Base-by-base conservation (phyloP, 2,113 vertebrate species). In the Ploceus nigricollis region DNA sequence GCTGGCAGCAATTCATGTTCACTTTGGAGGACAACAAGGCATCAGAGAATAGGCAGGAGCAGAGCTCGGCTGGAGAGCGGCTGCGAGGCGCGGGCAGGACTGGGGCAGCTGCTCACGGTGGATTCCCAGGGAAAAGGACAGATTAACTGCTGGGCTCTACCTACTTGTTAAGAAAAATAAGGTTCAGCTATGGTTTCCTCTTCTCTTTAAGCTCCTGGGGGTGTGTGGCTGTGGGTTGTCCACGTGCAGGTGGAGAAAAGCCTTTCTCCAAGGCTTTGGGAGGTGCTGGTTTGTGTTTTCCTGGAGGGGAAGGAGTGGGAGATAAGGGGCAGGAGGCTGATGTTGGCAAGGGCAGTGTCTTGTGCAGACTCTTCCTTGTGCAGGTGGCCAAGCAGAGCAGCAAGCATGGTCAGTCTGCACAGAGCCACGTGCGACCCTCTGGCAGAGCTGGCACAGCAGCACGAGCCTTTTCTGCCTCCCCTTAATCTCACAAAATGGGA, bases 1-100 rank as follows among this genome's bases (percentile, higher is more conserved):
- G 93, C 91, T 92, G 96, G 94, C 94, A 96, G 96, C 76, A 60
- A 96, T 72, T 95, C 89, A 48, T 94, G 94, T 96, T 96, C 93
- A 23, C 94, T 96, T 82, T 68, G 71, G 91, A 75, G 94, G 93
- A 82, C 91, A 82, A 85, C 79, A 72, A 68, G 96, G 79, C 94
- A 53, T 65, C 7, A 0, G 94, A 95, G 92, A 91, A 94, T 27
- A 90, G 94, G 71, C 78, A 61, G 95, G 90, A 95, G 92, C 37
- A 2, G 86, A 44, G 91, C 70, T 44, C 1, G 16, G 87, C 89
- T 47, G 48, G 9, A 44, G 78, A 75, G 82, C 4, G 5, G 65
- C 93, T 15, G 71, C 20, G 7, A 81, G 72, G 69, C 35, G 0
- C 17, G 0, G 40, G 28, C 64, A 61, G 48, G 24, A 28, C 28